A percentile compares a stretch with the other conserved stretches of the same genome.
These are phyloP conservation scores for Grantiella picta DNA, from an alignment of 2,113 vertebrate species.

Conservation along the genomic window DNA sequence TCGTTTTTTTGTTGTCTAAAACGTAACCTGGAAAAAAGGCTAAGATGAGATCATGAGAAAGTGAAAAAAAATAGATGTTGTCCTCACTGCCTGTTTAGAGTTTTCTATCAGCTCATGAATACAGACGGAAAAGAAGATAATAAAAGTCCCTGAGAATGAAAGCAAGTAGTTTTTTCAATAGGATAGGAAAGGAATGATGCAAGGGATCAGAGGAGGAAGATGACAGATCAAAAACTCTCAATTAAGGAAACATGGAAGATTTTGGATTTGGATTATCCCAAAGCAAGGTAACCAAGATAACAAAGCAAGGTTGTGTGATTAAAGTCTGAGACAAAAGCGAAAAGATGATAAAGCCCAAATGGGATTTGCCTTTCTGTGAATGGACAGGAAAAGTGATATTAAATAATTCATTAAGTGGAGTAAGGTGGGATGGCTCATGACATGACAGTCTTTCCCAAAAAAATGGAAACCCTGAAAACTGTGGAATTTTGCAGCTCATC, in stretches of 20 bases:
- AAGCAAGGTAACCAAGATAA: neutral
- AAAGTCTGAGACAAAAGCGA: neutral
- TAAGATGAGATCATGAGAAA: neutral
- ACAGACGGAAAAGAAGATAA: neutral
- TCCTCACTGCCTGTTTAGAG: neutral
- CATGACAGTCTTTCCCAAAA: neutral
- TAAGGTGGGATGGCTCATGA: neutral
- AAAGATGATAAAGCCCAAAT: neutral
- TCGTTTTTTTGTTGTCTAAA: neutral
- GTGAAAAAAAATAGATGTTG: neutral
- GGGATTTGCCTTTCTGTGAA: neutral
- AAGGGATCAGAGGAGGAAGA: neutral
- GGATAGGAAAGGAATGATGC: rapidly evolving
- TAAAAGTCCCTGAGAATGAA: neutral
- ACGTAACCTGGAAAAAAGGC: neutral
- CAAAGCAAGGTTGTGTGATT: neutral
- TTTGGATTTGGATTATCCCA: neutral
- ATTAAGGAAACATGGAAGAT: neutral
- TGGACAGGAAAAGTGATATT: neutral
- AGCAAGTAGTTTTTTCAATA: neutral
- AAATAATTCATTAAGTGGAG: neutral
- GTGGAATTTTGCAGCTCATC: neutral
- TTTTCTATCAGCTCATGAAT: neutral
- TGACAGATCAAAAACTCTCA: neutral
- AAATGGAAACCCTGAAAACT: neutral